phyloP scores from a whole-genome alignment of 2,113 vertebrate genomes.

The Sceloporus undulatus region DNA sequence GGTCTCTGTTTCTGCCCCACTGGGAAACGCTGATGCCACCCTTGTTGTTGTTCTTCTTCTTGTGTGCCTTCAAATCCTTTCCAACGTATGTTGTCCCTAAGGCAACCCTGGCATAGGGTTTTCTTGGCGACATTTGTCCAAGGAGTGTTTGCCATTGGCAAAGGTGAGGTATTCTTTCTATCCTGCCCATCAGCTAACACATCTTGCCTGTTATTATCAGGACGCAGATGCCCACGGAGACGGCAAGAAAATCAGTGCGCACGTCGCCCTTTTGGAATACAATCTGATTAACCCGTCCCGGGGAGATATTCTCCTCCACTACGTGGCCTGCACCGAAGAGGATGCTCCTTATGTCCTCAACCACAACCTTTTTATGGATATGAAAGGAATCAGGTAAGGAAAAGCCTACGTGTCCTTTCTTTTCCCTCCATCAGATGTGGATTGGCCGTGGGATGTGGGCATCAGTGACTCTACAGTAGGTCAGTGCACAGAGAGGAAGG shows the following conservation, averaged over 20 bases:
- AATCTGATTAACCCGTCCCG: constrained; percentile 61
- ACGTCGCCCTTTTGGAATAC: constrained; percentile 82
- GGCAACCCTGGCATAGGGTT: too few relatives aligned
- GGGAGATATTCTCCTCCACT: constrained; percentile 70
- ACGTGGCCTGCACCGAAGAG: constrained; percentile 78
- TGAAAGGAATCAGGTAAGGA: constrained; percentile 82
- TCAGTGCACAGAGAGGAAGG: too few relatives aligned
- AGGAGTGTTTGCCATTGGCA: too few relatives aligned
- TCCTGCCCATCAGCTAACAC: neutral
- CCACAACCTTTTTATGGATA: constrained; percentile 76
- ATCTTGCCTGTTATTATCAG: constrained; percentile 58
- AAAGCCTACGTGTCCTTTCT: constrained; percentile 15
- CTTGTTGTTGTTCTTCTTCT: too few relatives aligned
- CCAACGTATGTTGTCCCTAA: too few relatives aligned
- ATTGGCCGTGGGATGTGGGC: too few relatives aligned
- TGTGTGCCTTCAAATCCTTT: too few relatives aligned
- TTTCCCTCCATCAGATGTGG: neutral
- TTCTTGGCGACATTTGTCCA: too few relatives aligned
- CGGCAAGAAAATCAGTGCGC: constrained; percentile 80
- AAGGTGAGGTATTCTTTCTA: too few relatives aligned
- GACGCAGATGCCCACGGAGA: constrained; percentile 80
- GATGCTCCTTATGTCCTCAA: constrained; percentile 79
- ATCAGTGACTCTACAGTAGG: too few relatives aligned
- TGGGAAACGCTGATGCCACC: too few relatives aligned
- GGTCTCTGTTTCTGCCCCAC: neutral